Conservation (phyloP, 2,113 vertebrate genomes). For the Halichoerus grypus region DNA sequence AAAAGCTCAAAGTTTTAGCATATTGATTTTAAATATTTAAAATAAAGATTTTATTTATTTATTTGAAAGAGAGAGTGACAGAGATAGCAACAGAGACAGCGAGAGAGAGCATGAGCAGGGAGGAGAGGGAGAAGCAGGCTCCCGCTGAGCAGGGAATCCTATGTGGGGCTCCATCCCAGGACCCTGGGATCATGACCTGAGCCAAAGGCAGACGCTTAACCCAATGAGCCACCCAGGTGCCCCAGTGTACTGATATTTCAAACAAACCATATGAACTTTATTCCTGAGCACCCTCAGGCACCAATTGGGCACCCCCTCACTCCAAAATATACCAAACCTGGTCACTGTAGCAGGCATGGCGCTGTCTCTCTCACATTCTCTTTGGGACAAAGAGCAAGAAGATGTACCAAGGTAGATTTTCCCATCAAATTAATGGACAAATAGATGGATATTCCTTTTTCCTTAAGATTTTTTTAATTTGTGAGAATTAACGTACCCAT, state of each 20-base stretch:
- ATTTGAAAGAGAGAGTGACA: too few species aligned
- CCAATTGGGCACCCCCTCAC: background rate
- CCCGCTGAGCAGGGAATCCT: too few species aligned
- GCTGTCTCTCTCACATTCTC: background rate
- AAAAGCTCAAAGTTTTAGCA: background rate
- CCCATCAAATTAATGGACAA: background rate
- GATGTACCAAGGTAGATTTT: background rate
- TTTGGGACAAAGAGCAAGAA: constrained; percentile 34
- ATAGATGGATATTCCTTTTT: background rate
- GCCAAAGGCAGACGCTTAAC: too few species aligned
- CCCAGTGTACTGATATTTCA: background rate
- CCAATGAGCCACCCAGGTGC: too few species aligned
- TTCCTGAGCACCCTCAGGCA: background rate
- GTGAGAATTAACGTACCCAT: background rate
- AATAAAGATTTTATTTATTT: too few species aligned
- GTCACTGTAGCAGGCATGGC: background rate
- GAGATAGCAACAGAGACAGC: too few species aligned
- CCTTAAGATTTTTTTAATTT: background rate
- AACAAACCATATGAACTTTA: constrained; percentile 41
- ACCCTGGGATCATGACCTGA: too few species aligned
- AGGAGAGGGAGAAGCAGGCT: background rate
- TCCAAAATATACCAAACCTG: background rate
- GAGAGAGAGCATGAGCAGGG: background rate
- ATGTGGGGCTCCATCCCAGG: too few species aligned
- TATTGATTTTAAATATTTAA: background rate